These are phyloP conservation scores for Eulithis testata DNA, from an alignment of 2,888 invertebrate genomes.

Conservation along the genomic window DNA sequence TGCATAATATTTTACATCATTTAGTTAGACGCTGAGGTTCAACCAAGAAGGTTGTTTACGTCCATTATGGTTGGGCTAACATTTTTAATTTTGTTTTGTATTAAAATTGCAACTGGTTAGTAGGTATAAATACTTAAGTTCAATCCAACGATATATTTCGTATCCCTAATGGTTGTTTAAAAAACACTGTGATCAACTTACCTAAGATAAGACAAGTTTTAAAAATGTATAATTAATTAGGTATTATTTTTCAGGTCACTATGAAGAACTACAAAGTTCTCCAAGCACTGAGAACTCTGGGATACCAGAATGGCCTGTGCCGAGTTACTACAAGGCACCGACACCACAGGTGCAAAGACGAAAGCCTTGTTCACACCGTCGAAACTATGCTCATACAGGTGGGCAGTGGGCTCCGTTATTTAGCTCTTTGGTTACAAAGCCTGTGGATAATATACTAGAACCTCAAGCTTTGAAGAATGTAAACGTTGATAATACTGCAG, in stretches of 20 bases:
- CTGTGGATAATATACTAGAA: slow-evolving; percentile 29
- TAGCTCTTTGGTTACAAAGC: slow-evolving; percentile 24
- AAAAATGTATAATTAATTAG: too few relatives aligned
- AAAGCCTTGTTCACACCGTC: slow-evolving; percentile 45
- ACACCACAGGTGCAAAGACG: slow-evolving; percentile 13
- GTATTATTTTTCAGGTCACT: slow-evolving; percentile 25
- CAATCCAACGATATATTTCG: too few relatives aligned
- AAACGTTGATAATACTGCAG: slow-evolving; percentile 5
- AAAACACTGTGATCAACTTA: too few relatives aligned
- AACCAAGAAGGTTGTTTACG: slow-evolving; percentile 19
- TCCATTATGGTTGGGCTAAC: slow-evolving; percentile 32
- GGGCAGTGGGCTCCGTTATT: slow-evolving; percentile 34
- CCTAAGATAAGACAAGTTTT: too few relatives aligned
- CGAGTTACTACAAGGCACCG: slow-evolving; percentile 14
- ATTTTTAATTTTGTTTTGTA: slow-evolving; percentile 24
- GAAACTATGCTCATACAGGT: slow-evolving; percentile 22
- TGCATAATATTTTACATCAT: slow-evolving; percentile 4
- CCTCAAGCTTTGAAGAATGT: slow-evolving; percentile 34
- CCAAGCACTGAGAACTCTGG: slow-evolving; percentile 9
- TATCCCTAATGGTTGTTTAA: too few relatives aligned
- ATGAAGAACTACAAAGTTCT: slow-evolving; percentile 26
- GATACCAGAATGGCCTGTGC: slow-evolving; percentile 9
- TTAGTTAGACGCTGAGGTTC: slow-evolving; percentile 20
- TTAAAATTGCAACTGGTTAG: slow-evolving; percentile 34
- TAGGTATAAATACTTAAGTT: neutral